Conservation (phyloP, 1,140 invertebrate genomes). For the Teleopsis dalmanni region DNA sequence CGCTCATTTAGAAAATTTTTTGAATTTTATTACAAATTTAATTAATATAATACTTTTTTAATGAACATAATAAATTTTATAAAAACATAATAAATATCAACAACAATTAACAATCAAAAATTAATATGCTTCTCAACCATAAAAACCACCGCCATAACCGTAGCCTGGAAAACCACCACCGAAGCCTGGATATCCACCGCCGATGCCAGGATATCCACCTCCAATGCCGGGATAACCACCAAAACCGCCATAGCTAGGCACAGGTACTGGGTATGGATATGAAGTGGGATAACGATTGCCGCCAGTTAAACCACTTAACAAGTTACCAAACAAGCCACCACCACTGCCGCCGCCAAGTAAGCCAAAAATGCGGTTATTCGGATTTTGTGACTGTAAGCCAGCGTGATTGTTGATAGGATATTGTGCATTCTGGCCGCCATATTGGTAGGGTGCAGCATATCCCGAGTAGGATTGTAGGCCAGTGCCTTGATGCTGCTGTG, state of each 20-base stretch:
- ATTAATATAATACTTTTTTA: not conserved
- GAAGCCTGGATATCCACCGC: not conserved
- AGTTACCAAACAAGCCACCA: constrained; percentile 11
- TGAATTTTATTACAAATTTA: not conserved
- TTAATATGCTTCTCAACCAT: not conserved
- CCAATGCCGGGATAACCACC: not conserved
- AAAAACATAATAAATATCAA: not conserved
- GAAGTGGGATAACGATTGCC: constrained; percentile 17
- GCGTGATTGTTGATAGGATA: no score
- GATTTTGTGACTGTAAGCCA: no score
- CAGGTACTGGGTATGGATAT: constrained; percentile 12
- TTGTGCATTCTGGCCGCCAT: no score
- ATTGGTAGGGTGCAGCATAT: no score
- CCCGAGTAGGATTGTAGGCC: no score
- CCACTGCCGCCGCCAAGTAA: constrained; percentile 21
- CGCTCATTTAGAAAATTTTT: not conserved
- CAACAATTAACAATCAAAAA: not conserved
- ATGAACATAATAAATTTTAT: not conserved
- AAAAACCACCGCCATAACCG: not conserved
- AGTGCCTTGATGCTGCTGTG: no score
- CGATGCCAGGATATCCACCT: not conserved
- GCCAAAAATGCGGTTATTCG: constrained; percentile 27
- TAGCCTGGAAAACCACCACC: no score
- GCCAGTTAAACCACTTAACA: constrained; percentile 15
- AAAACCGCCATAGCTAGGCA: not conserved